Conservation (phyloP, 1,140 invertebrate species). For the Venustaconcha ellipsiformis region DNA sequence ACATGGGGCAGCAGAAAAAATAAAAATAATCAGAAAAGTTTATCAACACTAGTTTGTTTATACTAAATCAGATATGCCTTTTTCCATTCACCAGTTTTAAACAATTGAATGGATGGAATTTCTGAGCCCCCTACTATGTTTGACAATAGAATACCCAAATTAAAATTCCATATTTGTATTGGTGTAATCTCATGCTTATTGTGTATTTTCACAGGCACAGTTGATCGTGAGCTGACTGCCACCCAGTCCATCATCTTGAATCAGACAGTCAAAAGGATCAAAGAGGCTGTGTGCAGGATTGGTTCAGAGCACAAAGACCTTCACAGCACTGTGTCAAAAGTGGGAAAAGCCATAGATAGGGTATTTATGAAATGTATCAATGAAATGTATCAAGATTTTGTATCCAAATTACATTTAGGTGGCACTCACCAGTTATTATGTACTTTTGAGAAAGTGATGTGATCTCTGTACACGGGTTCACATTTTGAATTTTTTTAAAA, state of each 20-base stretch:
- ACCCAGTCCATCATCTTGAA: slow-evolving; percentile 60
- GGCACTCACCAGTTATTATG: background rate
- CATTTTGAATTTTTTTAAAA: no score
- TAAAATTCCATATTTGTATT: no score
- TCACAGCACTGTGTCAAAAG: slow-evolving; percentile 94
- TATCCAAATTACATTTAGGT: background rate
- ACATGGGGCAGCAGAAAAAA: no score
- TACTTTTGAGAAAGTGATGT: background rate
- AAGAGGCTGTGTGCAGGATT: slow-evolving; percentile 57
- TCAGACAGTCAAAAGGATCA: slow-evolving; percentile 62
- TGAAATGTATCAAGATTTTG: background rate
- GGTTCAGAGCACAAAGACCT: slow-evolving; percentile 77
- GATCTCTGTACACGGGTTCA: no score
- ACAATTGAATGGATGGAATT: no score
- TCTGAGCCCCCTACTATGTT: no score
- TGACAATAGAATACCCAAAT: no score
- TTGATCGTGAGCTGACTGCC: slow-evolving; percentile 52
- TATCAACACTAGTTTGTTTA: no score
- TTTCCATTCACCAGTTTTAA: no score
- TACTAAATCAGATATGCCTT: no score
- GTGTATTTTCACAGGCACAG: slow-evolving; percentile 29
- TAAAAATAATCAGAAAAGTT: no score
- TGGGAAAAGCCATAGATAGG: slow-evolving; percentile 95
- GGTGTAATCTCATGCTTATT: no score
- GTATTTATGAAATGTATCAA: slow-evolving; percentile 60